Evolutionary conservation across 1,140 invertebrate genomes (phyloP).

Genomic region (Agrilus planipennis): DNA sequence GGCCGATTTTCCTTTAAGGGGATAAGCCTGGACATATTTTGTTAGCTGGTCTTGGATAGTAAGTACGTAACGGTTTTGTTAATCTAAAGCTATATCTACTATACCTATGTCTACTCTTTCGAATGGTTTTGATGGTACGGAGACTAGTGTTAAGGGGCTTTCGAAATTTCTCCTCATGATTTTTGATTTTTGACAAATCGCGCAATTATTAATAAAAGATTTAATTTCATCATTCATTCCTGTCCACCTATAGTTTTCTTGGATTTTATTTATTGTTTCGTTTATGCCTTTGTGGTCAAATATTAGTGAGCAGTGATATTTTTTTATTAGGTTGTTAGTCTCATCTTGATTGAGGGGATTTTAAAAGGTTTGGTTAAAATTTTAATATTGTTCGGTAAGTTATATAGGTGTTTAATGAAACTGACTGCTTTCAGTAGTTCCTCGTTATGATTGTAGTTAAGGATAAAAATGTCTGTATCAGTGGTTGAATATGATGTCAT

Average conservation of each 20-base stretch:
- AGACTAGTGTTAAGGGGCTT: too few species aligned
- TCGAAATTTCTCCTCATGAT: conserved; percentile 1
- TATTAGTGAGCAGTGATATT: neutral
- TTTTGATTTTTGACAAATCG: conserved; percentile 9
- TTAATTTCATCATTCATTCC: conserved; percentile 7
- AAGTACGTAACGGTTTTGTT: conserved; percentile 24
- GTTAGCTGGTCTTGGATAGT: conserved; percentile 23
- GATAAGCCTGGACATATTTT: conserved; percentile 18
- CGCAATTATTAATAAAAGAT: conserved; percentile 9
- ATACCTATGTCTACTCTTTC: conserved; percentile 28
- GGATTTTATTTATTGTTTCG: neutral
- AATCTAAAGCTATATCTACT: conserved; percentile 24
- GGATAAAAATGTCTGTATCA: too few species aligned
- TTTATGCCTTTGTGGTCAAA: neutral
- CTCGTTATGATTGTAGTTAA: neutral
- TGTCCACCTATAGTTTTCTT: neutral
- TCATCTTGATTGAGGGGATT: neutral
- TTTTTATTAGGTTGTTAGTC: neutral
- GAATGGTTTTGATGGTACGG: conserved; percentile 18
- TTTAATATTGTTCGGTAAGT: neutral
- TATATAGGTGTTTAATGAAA: neutral
- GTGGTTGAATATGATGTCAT: too few species aligned
- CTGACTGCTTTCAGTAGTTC: neutral
- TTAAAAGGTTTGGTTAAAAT: neutral
- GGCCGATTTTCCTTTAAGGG: conserved; percentile 16